Evolutionary conservation across 2,888 invertebrate genomes (phyloP).

Genomic region (Pollenia griseotomentosa): DNA sequence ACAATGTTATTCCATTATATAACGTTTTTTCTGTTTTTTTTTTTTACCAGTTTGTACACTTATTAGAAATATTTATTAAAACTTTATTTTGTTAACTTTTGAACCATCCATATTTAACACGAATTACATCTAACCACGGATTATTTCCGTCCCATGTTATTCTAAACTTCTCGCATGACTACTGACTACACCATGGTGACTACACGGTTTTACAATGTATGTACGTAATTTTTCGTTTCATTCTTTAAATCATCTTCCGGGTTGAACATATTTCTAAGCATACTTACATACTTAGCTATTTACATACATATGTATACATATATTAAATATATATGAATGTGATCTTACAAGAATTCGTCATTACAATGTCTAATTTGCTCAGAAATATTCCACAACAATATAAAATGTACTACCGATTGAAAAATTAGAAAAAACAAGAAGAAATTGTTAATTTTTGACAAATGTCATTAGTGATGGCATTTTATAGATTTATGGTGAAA

Average conservation of each 20-base stretch:
- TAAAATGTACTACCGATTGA: slow-evolving; percentile 28
- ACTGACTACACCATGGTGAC: not conserved
- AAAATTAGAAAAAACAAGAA: slow-evolving; percentile 45
- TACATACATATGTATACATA: not conserved
- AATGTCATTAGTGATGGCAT: slow-evolving; percentile 27
- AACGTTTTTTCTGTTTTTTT: slow-evolving; percentile 14
- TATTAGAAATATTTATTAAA: slow-evolving; percentile 2
- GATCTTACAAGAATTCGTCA: slow-evolving; percentile 28
- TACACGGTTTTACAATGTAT: slow-evolving; percentile 22
- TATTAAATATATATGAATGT: slow-evolving; percentile 14
- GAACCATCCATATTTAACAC: slow-evolving; percentile 36
- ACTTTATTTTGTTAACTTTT: slow-evolving; percentile 31
- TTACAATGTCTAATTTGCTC: not conserved
- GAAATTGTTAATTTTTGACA: slow-evolving; percentile 41
- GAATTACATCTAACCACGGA: not conserved
- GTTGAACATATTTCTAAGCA: not conserved
- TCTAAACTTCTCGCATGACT: slow-evolving; percentile 15
- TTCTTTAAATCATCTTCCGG: slow-evolving; percentile 1
- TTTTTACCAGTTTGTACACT: not conserved
- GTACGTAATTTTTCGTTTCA: slow-evolving; percentile 18
- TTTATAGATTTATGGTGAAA: not conserved
- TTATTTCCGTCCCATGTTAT: not conserved
- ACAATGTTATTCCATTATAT: slow-evolving; percentile 48
- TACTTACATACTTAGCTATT: slow-evolving; percentile 37
- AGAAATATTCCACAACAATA: slow-evolving; percentile 23